Base-by-base conservation (phyloP, 1,140 invertebrate species). In the Dendroctonus valens region DNA sequence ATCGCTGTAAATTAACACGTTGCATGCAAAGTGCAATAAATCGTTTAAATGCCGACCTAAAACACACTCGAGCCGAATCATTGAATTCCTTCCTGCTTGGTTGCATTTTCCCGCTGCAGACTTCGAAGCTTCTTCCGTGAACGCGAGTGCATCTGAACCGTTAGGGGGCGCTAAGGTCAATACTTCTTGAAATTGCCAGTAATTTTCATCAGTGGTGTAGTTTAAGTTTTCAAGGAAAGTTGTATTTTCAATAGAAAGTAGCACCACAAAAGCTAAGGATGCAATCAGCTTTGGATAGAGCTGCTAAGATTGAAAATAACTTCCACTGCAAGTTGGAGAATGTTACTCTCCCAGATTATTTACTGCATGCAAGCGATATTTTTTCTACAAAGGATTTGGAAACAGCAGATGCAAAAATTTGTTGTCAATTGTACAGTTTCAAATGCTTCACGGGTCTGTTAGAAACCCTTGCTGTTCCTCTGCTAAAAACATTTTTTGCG, bases 61-160 rank as follows among this genome's bases (percentile, higher is more conserved):
- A 52, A 52, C 15, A 52, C 50, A 37, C n/a, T 9, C 52, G 52
- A 54, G 26, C 37, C 38, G 38, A 54, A 54, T 39, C 52, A 54
- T 54, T 54, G 52, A 9, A 54, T 54, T 54, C 39, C 52, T 54
- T 54, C 52, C 52, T 54, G 52, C 52, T 54, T 54, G 52, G 52
- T 54, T 54, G 52, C 15, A 54, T 39, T 54, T 54, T 15, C 52
- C 37, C 40, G 52, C 52, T 38, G 26, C 52, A 54, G 52, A 54
- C 52, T 26, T 39, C 52, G 14, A 26, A 39, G 38, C 14, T 26
- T 54, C 52, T 54, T 54, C 52, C 52, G 15, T 39, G 52, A 54
- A 39, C 38, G 52, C 37, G n/a, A 14, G 50, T 52, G 50, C 50
- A 52, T 52, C 50, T 26, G 50, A 39, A 54, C 52, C 52, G 52